Evolutionary conservation across 2,888 invertebrate species (phyloP).

Genomic region (Chloroclystis v-ata): DNA sequence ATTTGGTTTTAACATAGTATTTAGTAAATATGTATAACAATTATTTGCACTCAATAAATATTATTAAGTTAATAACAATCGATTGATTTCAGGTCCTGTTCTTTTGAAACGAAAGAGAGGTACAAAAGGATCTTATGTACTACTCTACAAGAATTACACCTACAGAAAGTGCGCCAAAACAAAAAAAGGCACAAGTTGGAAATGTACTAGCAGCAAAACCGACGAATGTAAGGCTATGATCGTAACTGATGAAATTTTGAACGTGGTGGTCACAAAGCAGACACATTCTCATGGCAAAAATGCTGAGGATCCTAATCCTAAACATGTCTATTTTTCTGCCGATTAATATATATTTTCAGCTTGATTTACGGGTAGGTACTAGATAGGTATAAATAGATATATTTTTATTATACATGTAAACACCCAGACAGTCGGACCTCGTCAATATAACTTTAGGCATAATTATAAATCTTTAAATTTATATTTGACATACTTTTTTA

Average conservation of each 20-base stretch:
- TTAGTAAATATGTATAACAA: too few species aligned
- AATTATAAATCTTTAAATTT: too few species aligned
- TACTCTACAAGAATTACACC: constrained; percentile 51
- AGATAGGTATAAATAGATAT: too few species aligned
- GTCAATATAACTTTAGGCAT: too few species aligned
- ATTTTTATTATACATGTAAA: too few species aligned
- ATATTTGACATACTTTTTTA: too few species aligned
- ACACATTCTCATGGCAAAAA: constrained; percentile 49
- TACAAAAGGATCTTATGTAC: constrained; percentile 36
- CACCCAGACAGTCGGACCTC: too few species aligned
- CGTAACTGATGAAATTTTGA: constrained; percentile 55
- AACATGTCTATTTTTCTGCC: constrained; percentile 66
- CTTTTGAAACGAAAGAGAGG: constrained; percentile 58
- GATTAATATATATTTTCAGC: constrained; percentile 19
- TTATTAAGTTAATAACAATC: not conserved
- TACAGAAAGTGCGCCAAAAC: constrained; percentile 55
- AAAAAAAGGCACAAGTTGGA: constrained; percentile 66
- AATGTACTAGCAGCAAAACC: constrained; percentile 53
- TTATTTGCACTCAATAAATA: too few species aligned
- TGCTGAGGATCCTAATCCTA: constrained; percentile 44
- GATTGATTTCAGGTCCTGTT: constrained; percentile 48
- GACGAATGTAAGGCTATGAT: constrained; percentile 53
- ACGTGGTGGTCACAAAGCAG: constrained; percentile 48
- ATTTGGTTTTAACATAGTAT: too few species aligned
- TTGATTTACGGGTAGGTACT: not conserved